Evolutionary conservation across 2,113 vertebrate species (phyloP).

Genomic region (Cavia porcellus): DNA sequence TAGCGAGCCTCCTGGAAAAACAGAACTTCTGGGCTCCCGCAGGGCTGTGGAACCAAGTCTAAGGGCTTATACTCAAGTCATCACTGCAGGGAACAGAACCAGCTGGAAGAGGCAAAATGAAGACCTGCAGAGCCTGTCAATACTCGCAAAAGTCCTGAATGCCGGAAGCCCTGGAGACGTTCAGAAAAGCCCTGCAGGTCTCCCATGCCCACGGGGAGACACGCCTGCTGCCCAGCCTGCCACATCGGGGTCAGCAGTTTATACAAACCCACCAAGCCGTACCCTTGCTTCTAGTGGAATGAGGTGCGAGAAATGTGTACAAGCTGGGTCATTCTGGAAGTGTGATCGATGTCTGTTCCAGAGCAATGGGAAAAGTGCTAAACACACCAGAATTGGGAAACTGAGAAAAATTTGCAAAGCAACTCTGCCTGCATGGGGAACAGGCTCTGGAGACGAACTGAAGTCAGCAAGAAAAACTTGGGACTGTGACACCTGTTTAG

Average conservation of each 20-base stretch:
- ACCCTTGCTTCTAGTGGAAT: conserved; percentile 86
- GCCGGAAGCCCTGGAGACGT: conserved; percentile 96
- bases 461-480: conserved; percentile 91
- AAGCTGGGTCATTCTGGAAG: conserved; percentile 90
- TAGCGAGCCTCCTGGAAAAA: not conserved
- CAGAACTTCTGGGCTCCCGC: not conserved
- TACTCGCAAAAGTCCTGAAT: conserved; percentile 93
- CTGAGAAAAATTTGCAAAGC: conserved; percentile 81
- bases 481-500: conserved; percentile 93
- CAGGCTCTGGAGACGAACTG: conserved; percentile 91
- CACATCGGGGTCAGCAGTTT: conserved; percentile 83
- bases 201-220: conserved; percentile 85
- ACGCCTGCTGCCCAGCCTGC: conserved; percentile 83
- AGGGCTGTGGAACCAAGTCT: not conserved
- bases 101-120: conserved; percentile 87
- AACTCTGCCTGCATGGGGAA: conserved; percentile 74
- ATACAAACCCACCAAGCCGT: conserved; percentile 87
- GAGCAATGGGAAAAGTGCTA: conserved; percentile 89
- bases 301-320: conserved; percentile 88
- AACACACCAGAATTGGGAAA: conserved; percentile 78
- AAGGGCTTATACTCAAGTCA: conserved; percentile 81
- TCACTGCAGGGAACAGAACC: conserved; percentile 80
- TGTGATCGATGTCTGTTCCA: conserved; percentile 89
- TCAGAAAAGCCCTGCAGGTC: conserved; percentile 94
- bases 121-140: conserved; percentile 91